Evolutionary conservation across 2,113 vertebrate genomes (phyloP), one percentile per base, ranked within the genome.

Genomic region (Siniperca chuatsi): DNA sequence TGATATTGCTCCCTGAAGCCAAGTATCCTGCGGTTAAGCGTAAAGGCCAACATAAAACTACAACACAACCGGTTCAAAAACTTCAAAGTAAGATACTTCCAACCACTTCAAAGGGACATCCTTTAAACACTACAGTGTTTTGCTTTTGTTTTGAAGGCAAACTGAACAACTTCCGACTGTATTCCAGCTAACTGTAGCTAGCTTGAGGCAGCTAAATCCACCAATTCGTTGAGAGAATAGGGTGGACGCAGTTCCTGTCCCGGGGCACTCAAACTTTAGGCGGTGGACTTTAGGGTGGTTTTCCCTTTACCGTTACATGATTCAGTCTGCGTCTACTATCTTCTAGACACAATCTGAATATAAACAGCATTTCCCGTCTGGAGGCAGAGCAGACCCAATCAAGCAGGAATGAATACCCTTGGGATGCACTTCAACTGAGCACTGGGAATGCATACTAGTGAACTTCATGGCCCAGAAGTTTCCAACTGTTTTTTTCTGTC

Each of bases 201-300:
- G 0, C 42, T 79, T 87, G 35, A 58, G 5, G 15, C n/a, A 16
- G 33, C 4, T 54, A 23, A 64, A 62, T 68, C 42, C 50, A 18
- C 85, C 85, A 92, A 91, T 88, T 15, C 15, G 23, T 66, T 48
- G 29, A 44, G 62, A 66, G 73, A 25, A 60, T 1, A 16, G 83
- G 67, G 8, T 55, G 81, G 75, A 81, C 83, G 58, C 82, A 79
- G 83, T 92, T 92, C 87, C 89, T 90, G 87, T 90, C 87, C 84
- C 83, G 44, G 79, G 61, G 8, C 33, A 61, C 60, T 91, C 85
- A 91, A 91, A 91, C 37, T 91, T 92, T 70, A 76, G 87, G 87
- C 90, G 90, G 88, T 29, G 84, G 75, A 83, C 13, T 58, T 76
- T 16, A 6, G 81, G 67, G 72, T 23, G 72, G 15, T 29, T 70